Base-by-base conservation (phyloP, 2,113 vertebrate species). In the Rana temporaria region DNA sequence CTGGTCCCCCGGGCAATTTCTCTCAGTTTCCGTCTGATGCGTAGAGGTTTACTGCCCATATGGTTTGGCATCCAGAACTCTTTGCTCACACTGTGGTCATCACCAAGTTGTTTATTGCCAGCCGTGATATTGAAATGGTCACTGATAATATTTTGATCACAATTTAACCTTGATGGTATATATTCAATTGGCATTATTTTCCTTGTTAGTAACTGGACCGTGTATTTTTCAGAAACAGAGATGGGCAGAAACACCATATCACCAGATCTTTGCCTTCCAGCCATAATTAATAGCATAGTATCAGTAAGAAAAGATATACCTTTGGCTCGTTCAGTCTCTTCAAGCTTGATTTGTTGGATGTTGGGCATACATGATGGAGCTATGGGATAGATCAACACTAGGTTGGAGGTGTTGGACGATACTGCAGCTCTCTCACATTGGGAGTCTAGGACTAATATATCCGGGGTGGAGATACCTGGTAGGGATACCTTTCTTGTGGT, bases 401-500 rank as follows among this genome's bases (percentile, higher is more conserved):
- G 71, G 19, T 94, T 96, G 73, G 94, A 95, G 0, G 92, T 94
- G 85, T 98, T 99, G 77, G 98, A 99, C 3, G 97, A 96, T 82
- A 99, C 95, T 0, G 95, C 96, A 0, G 97, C 91, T 0, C 92
- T 93, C 66, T 94, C 94, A 11, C 92, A 92, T 74, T 88, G 90
- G 0, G 88, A 86, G 84, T 96, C 94, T 85, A 97, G 96, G 20
- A 96, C 94, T 68, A 99, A 89, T n/a, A 99, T 93, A 84, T 99
- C 98, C 2, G 98, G 98, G 48, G 96, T 96, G 87, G 98, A 88
- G 85, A 99, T 93, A 18, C 97, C 97, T 0, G 98, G 96, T 62
- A 99, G 92, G 74, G 92, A 93, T 26, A 97, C 96, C 88, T 95
- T 98, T 84, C 94, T 94, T 42, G 94, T 96, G 67, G 92, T 93